Evolutionary conservation across 2,797 vertebrate genomes (phyloP).

Genomic region (Nothura maculosa): DNA sequence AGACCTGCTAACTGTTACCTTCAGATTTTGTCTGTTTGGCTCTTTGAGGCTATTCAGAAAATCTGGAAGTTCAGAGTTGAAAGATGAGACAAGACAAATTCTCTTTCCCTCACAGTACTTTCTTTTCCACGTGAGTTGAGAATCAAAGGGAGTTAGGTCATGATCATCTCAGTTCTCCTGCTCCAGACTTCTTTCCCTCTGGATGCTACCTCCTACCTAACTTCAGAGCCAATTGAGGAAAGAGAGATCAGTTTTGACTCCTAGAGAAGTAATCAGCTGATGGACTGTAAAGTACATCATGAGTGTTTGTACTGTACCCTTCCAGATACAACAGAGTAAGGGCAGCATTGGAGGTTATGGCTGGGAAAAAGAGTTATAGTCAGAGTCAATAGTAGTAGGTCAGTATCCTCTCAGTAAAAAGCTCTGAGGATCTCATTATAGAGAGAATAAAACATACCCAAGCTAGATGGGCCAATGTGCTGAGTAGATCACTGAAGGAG

Average conservation of each 20-base stretch:
- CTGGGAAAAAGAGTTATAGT: neutral
- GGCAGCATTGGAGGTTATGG: neutral
- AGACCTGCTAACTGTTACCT: fast-evolving
- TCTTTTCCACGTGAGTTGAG: neutral
- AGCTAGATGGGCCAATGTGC: neutral
- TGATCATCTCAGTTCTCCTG: neutral
- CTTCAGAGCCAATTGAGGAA: neutral
- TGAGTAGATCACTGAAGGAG: neutral
- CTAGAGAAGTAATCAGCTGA: neutral
- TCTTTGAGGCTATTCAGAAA: neutral
- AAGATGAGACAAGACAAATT: neutral
- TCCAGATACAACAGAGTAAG: fast-evolving
- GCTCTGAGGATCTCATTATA: neutral
- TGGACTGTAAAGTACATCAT: neutral
- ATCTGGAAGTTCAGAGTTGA: neutral
- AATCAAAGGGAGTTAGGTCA: neutral
- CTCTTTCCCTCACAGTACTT: neutral
- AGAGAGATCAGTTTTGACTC: neutral
- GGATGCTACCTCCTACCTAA: neutral
- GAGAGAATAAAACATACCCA: neutral
- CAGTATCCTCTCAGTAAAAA: neutral
- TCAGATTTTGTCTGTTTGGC: neutral
- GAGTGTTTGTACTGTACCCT: neutral
- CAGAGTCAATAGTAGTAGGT: neutral
- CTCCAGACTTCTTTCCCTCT: neutral